Evolutionary conservation across 2,888 invertebrate species (phyloP).

Genomic region (Phengaris alcon): DNA sequence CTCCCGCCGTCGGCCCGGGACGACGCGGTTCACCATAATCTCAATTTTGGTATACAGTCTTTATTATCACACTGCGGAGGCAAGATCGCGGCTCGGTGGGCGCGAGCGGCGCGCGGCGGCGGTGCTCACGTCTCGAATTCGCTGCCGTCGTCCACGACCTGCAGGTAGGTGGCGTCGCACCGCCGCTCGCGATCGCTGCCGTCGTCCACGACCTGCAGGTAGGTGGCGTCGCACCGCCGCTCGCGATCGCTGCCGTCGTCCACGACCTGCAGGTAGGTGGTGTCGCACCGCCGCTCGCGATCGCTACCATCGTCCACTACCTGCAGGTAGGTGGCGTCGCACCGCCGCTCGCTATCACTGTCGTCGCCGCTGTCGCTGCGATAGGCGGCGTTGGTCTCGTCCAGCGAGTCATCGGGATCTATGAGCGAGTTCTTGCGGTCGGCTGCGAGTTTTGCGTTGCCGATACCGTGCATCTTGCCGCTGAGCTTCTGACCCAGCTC

Average conservation of each 20-base stretch:
- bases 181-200: constrained; percentile 53
- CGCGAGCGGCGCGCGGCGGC: background rate
- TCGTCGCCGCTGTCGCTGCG: constrained; percentile 53
- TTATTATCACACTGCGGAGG: constrained; percentile 15
- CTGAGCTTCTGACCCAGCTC: constrained; percentile 55
- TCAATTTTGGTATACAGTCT: constrained; percentile 14
- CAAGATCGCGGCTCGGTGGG: constrained; percentile 21
- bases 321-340: constrained; percentile 66
- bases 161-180: constrained; percentile 67
- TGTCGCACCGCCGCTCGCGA: constrained; percentile 60
- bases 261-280: constrained; percentile 65
- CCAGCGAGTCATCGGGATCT: constrained; percentile 42
- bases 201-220: constrained; percentile 58
- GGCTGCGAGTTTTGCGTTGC: constrained; percentile 47
- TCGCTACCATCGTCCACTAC: too few relatives aligned
- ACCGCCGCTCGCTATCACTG: constrained; percentile 55
- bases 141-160: constrained; percentile 68
- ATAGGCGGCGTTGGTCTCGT: constrained; percentile 49
- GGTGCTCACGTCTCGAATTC: constrained; percentile 47
- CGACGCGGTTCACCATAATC: background rate
- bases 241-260: constrained; percentile 52
- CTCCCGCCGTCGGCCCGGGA: background rate
- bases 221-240: constrained; percentile 63
- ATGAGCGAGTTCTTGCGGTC: constrained; percentile 53
- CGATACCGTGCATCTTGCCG: constrained; percentile 59